A percentile compares a stretch with the other conserved stretches of the same genome.
Conservation (phyloP, 2,888 invertebrate genomes). For the Latheticus oryzae region DNA sequence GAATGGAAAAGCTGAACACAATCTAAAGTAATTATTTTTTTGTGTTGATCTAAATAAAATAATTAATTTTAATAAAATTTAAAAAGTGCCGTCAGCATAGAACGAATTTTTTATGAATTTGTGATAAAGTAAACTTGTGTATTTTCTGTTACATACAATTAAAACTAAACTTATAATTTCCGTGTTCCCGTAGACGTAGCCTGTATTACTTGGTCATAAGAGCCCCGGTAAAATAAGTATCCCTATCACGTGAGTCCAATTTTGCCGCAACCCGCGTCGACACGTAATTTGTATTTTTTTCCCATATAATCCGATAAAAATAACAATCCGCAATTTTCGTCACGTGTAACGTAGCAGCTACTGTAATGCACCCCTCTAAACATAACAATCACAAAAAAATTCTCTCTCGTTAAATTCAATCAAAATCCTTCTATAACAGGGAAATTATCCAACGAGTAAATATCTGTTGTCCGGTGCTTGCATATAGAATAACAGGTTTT, state of each 20-base stretch:
- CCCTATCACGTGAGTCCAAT: conserved; percentile 23
- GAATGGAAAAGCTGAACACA: too few relatives aligned
- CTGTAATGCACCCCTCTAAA: conserved; percentile 5
- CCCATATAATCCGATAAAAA: conserved; percentile 33
- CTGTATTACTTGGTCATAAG: conserved; percentile 15
- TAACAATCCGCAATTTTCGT: conserved; percentile 32
- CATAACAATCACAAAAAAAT: conserved; percentile 32
- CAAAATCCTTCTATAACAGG: conserved; percentile 16
- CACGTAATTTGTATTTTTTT: conserved; percentile 32
- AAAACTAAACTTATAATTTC: conserved; percentile 25
- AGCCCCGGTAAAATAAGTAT: conserved; percentile 23
- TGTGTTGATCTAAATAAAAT: too few relatives aligned
- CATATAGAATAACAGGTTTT: conserved; percentile 30
- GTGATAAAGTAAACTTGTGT: background rate
- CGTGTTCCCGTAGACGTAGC: conserved; percentile 15
- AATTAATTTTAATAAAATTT: too few relatives aligned
- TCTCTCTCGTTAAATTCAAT: conserved; percentile 34
- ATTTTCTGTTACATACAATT: conserved; percentile 10
- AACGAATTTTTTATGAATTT: background rate
- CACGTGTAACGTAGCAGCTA: conserved; percentile 28
- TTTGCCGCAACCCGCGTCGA: conserved; percentile 21
- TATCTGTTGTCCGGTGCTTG: conserved; percentile 29
- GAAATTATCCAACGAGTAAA: conserved; percentile 25
- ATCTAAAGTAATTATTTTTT: too few relatives aligned
- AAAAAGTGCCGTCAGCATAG: background rate